phyloP scores from a whole-genome alignment of 2,797 vertebrate genomes.

The Distichodus sexfasciatus region DNA sequence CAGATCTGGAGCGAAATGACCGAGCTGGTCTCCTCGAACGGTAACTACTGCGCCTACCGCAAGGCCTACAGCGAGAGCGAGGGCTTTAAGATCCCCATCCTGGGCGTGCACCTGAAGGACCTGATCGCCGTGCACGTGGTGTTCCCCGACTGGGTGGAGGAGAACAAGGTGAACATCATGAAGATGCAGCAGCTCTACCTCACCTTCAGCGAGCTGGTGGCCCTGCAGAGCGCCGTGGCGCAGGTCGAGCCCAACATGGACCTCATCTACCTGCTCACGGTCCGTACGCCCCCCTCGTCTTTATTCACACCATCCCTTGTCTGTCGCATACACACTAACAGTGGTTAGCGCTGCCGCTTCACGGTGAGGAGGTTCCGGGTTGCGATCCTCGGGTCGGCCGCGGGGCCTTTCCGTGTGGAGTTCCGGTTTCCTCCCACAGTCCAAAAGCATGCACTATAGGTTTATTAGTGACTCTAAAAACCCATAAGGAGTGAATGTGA shows the following conservation, averaged over 20 bases:
- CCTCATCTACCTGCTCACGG: constrained; percentile 91
- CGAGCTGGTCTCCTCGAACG: constrained; percentile 92
- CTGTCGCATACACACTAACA: too few species aligned
- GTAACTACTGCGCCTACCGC: constrained; percentile 94
- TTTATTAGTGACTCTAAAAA: too few species aligned
- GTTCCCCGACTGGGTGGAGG: constrained; percentile 89
- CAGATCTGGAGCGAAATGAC: constrained; percentile 98
- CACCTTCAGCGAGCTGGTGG: constrained; percentile 92
- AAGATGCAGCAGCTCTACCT: constrained; percentile 98
- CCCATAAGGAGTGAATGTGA: too few species aligned
- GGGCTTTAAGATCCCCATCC: constrained; percentile 93
- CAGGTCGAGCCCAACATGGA: constrained; percentile 97
- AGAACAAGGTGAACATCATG: constrained; percentile 89
- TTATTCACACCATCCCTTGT: too few species aligned
- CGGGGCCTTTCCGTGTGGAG: too few species aligned
- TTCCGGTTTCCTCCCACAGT: too few species aligned
- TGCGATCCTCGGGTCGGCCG: too few species aligned
- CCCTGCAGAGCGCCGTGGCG: constrained; percentile 83
- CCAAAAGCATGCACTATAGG: too few species aligned
- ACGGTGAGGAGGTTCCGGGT: too few species aligned
- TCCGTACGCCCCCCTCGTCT: too few species aligned
- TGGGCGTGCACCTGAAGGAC: constrained; percentile 97
- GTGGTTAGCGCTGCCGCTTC: too few species aligned
- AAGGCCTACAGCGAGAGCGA: constrained; percentile 89
- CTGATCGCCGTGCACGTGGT: constrained; percentile 93